Base-by-base conservation (phyloP, 2,888 invertebrate genomes). In the Eupelmus urozonus region DNA sequence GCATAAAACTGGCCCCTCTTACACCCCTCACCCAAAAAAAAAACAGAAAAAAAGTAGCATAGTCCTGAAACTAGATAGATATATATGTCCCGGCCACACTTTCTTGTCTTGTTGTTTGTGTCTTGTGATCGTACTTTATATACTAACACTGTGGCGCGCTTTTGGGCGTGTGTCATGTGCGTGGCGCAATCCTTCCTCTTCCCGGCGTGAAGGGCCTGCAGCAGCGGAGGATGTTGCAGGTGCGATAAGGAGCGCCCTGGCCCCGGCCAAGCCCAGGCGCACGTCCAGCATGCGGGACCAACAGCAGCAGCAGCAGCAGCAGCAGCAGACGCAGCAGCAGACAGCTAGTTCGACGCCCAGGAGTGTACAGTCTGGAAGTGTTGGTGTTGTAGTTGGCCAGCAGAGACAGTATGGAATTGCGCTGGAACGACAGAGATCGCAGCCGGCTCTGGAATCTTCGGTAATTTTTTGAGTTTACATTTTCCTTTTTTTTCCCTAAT, bases 231-330 rank as follows among this genome's bases (percentile, higher is more conserved):
- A 88, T 89, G 88, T 90, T 87, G 89, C 89, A 94, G 95, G 96
- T 88, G 96, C 96, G 92, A 95, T 95, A 83, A 92, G 96, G 88
- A 95, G 95, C 87, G 93, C 94, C 76, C 92, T 96, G 84, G 94
- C 95, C 69, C 95, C 95, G 16, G 93, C 95, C 75, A 97, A 96
- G 90, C 96, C 96, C 18, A 96, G 96, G 88, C 91, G 96, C 81
- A 96, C 96, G 20, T 95, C 96, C 59, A 96, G 96, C 88, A 95
- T 96, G 94, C 92, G 96, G 83, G 96, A 95, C 89, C 92, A 94
- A 76, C 81, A 79, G 63, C 86, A 85, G 72, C 85, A 29, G 34
- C 45, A 34, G 18, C 78, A 57, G 16, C 60, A 51, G 69, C 34
- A 76, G 13, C 67, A 25, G 13, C 57, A 60, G 11, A 40, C 11